phyloP scores from a whole-genome alignment of 2,888 invertebrate species.

The Achlya flavicornis region DNA sequence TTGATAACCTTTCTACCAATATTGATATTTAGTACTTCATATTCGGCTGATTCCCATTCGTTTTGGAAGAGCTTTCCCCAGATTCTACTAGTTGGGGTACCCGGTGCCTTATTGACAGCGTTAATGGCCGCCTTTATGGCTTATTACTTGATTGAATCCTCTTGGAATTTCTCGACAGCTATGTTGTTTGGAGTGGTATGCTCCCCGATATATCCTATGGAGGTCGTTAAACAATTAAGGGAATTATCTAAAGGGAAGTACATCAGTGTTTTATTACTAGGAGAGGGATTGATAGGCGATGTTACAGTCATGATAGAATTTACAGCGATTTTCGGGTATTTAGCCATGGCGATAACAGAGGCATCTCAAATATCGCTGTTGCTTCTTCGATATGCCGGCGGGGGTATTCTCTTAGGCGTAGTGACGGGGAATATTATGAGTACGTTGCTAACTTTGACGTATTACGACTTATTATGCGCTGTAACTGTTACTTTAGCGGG shows the following conservation, averaged over 20 bases:
- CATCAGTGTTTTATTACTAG: slow-evolving; percentile 66
- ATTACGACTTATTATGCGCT: slow-evolving; percentile 67
- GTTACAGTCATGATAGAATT: slow-evolving; percentile 74
- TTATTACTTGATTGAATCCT: slow-evolving; percentile 61
- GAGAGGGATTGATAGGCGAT: slow-evolving; percentile 73
- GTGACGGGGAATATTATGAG: slow-evolving; percentile 66
- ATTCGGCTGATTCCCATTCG: slow-evolving; percentile 69
- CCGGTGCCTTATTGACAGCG: slow-evolving; percentile 64
- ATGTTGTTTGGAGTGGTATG: slow-evolving; percentile 69
- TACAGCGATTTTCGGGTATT: slow-evolving; percentile 64
- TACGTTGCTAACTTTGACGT: slow-evolving; percentile 62
- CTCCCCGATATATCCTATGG: slow-evolving; percentile 72
- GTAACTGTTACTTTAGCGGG: slow-evolving; percentile 67
- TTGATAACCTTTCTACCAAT: slow-evolving; percentile 62
- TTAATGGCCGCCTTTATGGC: slow-evolving; percentile 69
- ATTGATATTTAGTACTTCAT: slow-evolving; percentile 70
- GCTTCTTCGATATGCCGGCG: slow-evolving; percentile 65
- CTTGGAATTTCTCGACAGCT: slow-evolving; percentile 66
- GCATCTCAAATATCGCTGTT: slow-evolving; percentile 63
- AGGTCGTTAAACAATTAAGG: slow-evolving; percentile 66
- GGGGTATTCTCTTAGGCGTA: slow-evolving; percentile 67
- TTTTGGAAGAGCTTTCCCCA: slow-evolving; percentile 72
- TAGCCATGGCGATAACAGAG: slow-evolving; percentile 57
- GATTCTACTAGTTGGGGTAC: slow-evolving; percentile 65
- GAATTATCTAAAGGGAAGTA: slow-evolving; percentile 71